Evolutionary conservation across 2,888 invertebrate species (phyloP).

Genomic region (Axea sp.): DNA sequence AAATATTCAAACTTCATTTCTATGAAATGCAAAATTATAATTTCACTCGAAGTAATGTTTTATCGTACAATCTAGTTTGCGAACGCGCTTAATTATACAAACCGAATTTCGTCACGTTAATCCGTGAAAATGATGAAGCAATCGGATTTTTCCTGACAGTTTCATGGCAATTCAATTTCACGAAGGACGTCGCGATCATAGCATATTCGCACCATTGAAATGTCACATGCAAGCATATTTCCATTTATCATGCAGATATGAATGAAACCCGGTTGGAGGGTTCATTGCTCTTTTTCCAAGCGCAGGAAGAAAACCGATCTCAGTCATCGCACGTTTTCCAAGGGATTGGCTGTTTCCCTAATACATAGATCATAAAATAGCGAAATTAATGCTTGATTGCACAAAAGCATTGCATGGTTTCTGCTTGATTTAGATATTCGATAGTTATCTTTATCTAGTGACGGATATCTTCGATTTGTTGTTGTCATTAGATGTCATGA

Average conservation of each 20-base stretch:
- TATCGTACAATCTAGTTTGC: conserved; percentile 24
- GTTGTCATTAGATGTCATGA: too few species aligned
- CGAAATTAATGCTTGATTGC: too few species aligned
- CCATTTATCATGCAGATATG: conserved; percentile 59
- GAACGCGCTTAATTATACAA: conserved; percentile 44
- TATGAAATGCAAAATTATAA: conserved; percentile 3
- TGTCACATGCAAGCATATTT: conserved; percentile 59
- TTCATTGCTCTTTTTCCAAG: conserved; percentile 59
- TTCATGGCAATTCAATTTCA: conserved; percentile 57
- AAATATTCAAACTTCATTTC: too few species aligned
- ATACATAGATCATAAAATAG: too few species aligned
- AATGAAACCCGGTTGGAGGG: conserved; percentile 54
- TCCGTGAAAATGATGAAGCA: conserved; percentile 53
- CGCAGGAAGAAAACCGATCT: conserved; percentile 45
- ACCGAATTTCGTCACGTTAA: conserved; percentile 47
- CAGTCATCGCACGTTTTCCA: too few species aligned
- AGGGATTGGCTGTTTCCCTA: too few species aligned
- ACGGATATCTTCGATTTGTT: too few species aligned
- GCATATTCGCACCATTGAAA: conserved; percentile 57
- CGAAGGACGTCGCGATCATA: conserved; percentile 54
- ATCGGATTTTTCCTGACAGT: conserved; percentile 56
- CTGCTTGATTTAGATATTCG: too few species aligned
- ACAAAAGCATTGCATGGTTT: too few species aligned
- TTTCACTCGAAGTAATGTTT: conserved; percentile 11
- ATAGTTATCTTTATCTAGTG: too few species aligned